Evolutionary conservation across 2,888 invertebrate species (phyloP).

Genomic region (Ligdia adustata): DNA sequence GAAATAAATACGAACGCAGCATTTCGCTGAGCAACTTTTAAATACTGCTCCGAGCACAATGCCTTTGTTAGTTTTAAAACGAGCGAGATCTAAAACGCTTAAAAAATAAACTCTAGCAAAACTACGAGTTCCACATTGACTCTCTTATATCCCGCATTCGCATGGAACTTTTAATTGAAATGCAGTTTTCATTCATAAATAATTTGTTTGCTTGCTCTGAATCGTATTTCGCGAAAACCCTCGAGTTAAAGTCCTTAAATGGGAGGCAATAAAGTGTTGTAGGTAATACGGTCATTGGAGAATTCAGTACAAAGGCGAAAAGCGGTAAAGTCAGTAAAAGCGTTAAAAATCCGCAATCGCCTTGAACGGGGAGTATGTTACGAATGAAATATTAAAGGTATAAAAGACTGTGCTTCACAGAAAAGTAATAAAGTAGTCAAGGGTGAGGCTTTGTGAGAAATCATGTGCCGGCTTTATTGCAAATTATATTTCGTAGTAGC

Average conservation of each 20-base stretch:
- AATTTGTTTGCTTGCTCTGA: conserved; percentile 11
- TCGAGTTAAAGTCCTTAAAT: conserved; percentile 11
- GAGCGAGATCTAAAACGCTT: conserved; percentile 50
- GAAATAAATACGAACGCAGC: conserved; percentile 67
- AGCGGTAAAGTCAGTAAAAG: conserved; percentile 41
- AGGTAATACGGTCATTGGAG: conserved; percentile 41
- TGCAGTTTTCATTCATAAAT: conserved; percentile 18
- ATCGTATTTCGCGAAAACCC: no score
- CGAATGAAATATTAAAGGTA: conserved; percentile 57
- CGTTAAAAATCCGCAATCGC: conserved; percentile 44
- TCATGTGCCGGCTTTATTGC: conserved; percentile 63
- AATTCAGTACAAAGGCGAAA: conserved; percentile 46
- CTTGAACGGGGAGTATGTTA: conserved; percentile 42
- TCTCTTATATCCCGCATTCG: conserved; percentile 15
- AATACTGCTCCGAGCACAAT: conserved; percentile 62
- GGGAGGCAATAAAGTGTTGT: conserved; percentile 36
- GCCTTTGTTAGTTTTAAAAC: conserved; percentile 73
- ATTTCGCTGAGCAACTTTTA: conserved; percentile 68
- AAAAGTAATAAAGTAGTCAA: conserved; percentile 70
- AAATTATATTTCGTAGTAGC: conserved; percentile 62
- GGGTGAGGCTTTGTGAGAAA: conserved; percentile 55
- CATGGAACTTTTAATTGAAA: conserved; percentile 31
- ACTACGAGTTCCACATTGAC: conserved; percentile 44
- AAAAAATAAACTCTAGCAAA: conserved; percentile 54
- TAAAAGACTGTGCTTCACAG: conserved; percentile 57